Evolutionary conservation across 2,113 vertebrate genomes (phyloP), one percentile per base, ranked within the genome.

Genomic region (Mustela nigripes): DNA sequence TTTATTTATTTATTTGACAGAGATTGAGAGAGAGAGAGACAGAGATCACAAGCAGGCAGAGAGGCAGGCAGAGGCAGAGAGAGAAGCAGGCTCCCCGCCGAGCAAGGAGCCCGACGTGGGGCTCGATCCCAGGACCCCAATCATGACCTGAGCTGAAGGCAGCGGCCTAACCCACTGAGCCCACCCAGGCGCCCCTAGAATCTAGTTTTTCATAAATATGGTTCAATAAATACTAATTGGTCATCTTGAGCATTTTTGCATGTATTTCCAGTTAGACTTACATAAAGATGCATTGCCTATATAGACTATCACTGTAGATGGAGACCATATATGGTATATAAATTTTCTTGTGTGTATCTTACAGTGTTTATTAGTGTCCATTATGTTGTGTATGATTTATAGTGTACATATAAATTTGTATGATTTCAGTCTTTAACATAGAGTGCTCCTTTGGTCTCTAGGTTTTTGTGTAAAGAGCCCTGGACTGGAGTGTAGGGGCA

Each of bases 241-340:
- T 42, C 16, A 73, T 76, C n/a, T 71, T 58, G 11, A 79, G 14
- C 21, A 63, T 48, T 93, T 95, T 45, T 83, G 12, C 53, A 67
- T 56, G 8, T 39, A 33, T 85, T 86, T 93, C 36, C 42, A 93
- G 48, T 96, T 95, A 89, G 39, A n/a, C 56, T 85, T 93, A 71
- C 5, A 71, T 86, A 58, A 82, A 67, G n/a, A 69, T 89, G 4
- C 5, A 71, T 53, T 39, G 48, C 39, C n/a, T 94, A 12, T 42
- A 22, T 65, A 82, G 60, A 62, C n/a, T 71, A 36, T 9, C n/a
- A 31, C 16, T 50, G 16, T 78, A 78, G 74, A 31, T 50, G 6
- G 4, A 91, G 53, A 48, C 19, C 71, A 1, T 63, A 14, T 82
- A 56, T 56, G 39, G 62, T 67, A 2, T 56, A 67, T 60, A 80